Evolutionary conservation across 2,888 invertebrate genomes (phyloP).

Genomic region (Leptinotarsa tumamoca): DNA sequence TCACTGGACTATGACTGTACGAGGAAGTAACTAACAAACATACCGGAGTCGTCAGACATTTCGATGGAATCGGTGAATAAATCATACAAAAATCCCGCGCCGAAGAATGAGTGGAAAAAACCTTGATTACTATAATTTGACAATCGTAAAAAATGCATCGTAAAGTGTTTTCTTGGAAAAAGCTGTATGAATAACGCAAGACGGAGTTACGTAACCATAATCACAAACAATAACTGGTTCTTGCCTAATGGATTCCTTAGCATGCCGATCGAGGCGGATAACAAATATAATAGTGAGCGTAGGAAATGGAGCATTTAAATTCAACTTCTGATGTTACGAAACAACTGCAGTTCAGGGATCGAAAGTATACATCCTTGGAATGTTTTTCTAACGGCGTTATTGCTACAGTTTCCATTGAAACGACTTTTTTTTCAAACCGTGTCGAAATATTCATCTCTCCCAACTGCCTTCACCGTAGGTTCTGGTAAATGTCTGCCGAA

Average conservation of each 20-base stretch:
- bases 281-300: not conserved
- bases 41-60: not conserved
- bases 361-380: too few relatives aligned
- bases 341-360: too few relatives aligned
- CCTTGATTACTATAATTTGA: slow-evolving; percentile 20
- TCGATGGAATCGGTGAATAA: not conserved
- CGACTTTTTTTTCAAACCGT: too few relatives aligned
- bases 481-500: too few relatives aligned
- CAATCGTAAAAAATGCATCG: slow-evolving; percentile 15
- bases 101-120: not conserved
- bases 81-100: not conserved
- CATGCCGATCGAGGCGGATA: slow-evolving; percentile 3
- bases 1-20: not conserved
- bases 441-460: too few relatives aligned
- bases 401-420: too few relatives aligned
- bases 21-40: slow-evolving; percentile 2
- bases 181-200: slow-evolving; percentile 13
- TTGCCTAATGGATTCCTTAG: slow-evolving; percentile 7
- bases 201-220: slow-evolving; percentile 13
- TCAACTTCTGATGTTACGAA: too few relatives aligned
- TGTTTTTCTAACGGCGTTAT: too few relatives aligned
- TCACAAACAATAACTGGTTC: slow-evolving; percentile 17
- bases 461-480: too few relatives aligned
- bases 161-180: slow-evolving; percentile 9
- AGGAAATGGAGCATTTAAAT: not conserved